phyloP scores from a whole-genome alignment of 2,888 invertebrate species.

The Omphaloscelis lunosa region DNA sequence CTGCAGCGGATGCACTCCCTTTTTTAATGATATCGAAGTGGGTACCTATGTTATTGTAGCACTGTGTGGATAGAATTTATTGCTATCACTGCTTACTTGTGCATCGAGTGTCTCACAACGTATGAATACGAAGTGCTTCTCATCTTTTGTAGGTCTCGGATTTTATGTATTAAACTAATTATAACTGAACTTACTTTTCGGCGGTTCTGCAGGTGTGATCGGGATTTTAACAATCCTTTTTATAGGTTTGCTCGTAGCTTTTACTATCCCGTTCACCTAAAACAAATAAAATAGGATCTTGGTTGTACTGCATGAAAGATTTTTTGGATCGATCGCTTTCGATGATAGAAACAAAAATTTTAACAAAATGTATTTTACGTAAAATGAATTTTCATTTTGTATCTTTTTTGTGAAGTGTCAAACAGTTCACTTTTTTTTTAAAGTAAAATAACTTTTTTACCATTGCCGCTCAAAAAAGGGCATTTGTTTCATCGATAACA shows the following conservation, averaged over 20 bases:
- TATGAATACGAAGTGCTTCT: neutral
- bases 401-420: neutral
- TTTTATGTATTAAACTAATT: neutral
- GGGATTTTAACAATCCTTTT: slow-evolving; percentile 59
- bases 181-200: slow-evolving; percentile 45
- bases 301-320: neutral
- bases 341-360: neutral
- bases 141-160: neutral
- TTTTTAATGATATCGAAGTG: neutral
- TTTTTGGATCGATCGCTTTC: neutral
- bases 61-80: neutral
- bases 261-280: slow-evolving; percentile 56
- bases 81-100: neutral
- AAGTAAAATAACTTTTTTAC: too few relatives aligned
- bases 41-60: neutral
- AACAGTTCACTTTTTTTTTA: too few relatives aligned
- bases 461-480: too few relatives aligned
- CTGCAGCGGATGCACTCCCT: too few relatives aligned
- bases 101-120: neutral
- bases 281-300: slow-evolving; percentile 9
- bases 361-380: neutral
- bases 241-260: slow-evolving; percentile 34
- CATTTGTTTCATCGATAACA: too few relatives aligned
- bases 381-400: neutral
- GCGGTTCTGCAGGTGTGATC: slow-evolving; percentile 54